Evolutionary conservation across 2,888 invertebrate genomes (phyloP).

Genomic region (Piscicola geometra): DNA sequence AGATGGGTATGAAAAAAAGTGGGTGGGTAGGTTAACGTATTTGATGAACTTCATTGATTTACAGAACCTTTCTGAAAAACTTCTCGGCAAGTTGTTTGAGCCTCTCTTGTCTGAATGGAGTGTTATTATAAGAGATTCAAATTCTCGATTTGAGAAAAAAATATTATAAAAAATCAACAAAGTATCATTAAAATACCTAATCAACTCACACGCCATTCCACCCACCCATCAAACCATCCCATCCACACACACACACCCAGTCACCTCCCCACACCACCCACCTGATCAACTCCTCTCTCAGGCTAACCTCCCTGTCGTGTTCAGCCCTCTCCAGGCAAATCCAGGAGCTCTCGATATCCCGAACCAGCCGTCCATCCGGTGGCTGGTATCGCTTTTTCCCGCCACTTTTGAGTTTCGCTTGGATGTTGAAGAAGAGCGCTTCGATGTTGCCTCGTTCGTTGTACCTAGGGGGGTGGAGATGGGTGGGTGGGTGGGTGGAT

Average conservation of each 20-base stretch:
- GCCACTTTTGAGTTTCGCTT: conserved; percentile 88
- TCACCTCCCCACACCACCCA: conserved; percentile 33
- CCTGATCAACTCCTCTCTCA: conserved; percentile 81
- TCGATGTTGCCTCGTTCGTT: conserved; percentile 88
- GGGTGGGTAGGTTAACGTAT: no score
- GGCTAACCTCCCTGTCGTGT: conserved; percentile 83
- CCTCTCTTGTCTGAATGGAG: conserved; percentile 68
- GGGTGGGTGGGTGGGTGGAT: conserved; percentile 11
- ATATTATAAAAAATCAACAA: no score
- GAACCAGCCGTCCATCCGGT: conserved; percentile 76
- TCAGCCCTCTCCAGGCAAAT: conserved; percentile 84
- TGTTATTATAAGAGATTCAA: background rate
- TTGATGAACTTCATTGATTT: no score
- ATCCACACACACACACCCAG: background rate
- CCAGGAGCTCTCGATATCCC: conserved; percentile 94
- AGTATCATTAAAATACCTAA: background rate
- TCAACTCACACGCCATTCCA: background rate
- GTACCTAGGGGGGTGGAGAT: conserved; percentile 63
- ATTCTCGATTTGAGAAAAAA: background rate
- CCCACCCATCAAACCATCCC: background rate
- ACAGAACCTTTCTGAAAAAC: conserved; percentile 75
- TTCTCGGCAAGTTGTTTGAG: conserved; percentile 90
- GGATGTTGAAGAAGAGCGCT: conserved; percentile 90
- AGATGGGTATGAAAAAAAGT: no score
- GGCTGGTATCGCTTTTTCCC: conserved; percentile 59